Conservation (phyloP, 2,113 vertebrate genomes). For the Empidonax alnorum region DNA sequence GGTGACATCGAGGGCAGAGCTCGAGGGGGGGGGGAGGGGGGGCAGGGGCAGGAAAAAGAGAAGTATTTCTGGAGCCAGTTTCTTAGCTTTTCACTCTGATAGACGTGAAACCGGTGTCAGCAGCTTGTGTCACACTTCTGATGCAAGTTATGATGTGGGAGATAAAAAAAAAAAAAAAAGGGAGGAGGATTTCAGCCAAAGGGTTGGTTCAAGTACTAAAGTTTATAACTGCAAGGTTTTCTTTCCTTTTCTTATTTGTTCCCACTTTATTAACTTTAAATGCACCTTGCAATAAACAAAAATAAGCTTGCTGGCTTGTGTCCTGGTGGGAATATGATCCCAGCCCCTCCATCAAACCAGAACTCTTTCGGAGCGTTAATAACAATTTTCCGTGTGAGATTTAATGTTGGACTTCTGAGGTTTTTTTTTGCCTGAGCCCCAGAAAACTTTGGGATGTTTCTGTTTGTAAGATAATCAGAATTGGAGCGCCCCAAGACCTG, state of each 20-base stretch:
- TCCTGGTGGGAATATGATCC: neutral
- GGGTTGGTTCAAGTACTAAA: neutral
- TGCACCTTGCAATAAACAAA: neutral
- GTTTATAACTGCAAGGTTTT: neutral
- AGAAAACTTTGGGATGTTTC: neutral
- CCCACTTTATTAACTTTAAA: neutral
- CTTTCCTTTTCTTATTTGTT: neutral
- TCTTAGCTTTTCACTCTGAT: neutral
- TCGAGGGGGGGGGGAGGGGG: neutral
- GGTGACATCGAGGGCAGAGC: neutral
- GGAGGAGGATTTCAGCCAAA: neutral
- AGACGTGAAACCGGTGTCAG: neutral
- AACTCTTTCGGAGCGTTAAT: neutral
- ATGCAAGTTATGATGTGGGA: neutral
- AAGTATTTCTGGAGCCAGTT: neutral
- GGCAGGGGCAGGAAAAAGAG: neutral
- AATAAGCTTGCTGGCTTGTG: neutral
- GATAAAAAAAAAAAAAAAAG: neutral
- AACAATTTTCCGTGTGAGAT: neutral
- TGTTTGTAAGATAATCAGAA: neutral
- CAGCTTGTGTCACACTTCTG: neutral
- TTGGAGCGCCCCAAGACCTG: neutral
- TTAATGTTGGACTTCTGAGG: neutral
- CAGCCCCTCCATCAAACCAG: neutral
- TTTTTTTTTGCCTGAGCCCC: neutral